Base-by-base conservation (phyloP, 1,140 invertebrate species). In the Cydia amplana region DNA sequence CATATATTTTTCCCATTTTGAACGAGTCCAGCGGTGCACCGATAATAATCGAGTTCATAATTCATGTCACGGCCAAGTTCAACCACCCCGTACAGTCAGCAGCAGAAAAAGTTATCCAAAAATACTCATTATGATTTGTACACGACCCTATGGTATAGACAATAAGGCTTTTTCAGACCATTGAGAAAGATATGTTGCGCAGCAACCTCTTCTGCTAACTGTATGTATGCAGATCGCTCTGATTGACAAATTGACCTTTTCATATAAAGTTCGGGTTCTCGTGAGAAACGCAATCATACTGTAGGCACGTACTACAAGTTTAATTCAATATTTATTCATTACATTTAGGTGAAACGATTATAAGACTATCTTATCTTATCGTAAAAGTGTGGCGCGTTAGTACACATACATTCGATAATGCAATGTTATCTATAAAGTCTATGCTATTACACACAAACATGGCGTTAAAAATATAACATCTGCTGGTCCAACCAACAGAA, bases 61-160 rank as follows among this genome's bases (percentile, higher is more conserved):
- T 80, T 79, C 79, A 63, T 82, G 82, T 84, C 83, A 84, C 80
- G 79, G 81, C 76, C 81, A 82, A 86, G 86, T 85, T 87, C 84
- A 82, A 65, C 81, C 79, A 85, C 84, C 83, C 76, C 64, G 49
- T 46, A 63, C 73, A 76, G 55, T 74, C 55, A 46, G 65, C 65
- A 70, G 28, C 70, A 23, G 55, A 55, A n/a, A 0, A 6, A 60
- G 55, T 18, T 70, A 16, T 20, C n/a, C 32, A 36, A 67, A 67
- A 36, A 67, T 32, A 4, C 6, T 28, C 20, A 64, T 28, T 64
- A 14, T 67, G 25, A 32, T 67, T 32, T 67, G 64, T 32, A 55
- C 16, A 55, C 51, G 51, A 55, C 55, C 23, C 55, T 23, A 23
- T 23, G 5, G 0, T n/a, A 5, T 23, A 23, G n/a, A 60, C 1